A percentile compares a stretch with the other conserved stretches of the same genome.
Evolutionary conservation across 2,797 vertebrate species (phyloP).

Genomic region (Hydrolagus colliei): DNA sequence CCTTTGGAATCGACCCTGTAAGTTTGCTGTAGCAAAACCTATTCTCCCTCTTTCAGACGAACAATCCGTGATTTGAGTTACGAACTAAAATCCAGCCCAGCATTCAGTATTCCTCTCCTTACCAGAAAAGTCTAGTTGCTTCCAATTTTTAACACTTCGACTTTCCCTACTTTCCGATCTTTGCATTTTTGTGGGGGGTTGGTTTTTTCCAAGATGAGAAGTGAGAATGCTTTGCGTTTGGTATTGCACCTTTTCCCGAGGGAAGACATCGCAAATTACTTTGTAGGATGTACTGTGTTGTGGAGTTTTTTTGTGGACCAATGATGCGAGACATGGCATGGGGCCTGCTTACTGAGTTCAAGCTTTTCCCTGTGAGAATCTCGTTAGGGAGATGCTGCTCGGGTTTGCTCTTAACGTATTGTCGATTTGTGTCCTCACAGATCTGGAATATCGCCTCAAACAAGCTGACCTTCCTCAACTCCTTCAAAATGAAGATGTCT

Average conservation of each 20-base stretch:
- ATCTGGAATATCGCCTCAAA: constrained; percentile 92
- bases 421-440: constrained; percentile 47
- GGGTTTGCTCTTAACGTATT: too few species aligned
- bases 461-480: constrained; percentile 93
- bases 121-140: constrained; percentile 22
- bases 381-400: too few species aligned
- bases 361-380: too few species aligned
- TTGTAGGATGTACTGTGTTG: too few species aligned
- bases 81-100: constrained; percentile 33
- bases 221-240: constrained; percentile 34
- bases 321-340: too few species aligned
- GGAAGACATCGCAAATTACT: too few species aligned
- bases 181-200: background rate
- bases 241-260: too few species aligned
- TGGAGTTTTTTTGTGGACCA: background rate
- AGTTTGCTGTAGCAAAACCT: constrained; percentile 37
- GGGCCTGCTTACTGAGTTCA: too few species aligned
- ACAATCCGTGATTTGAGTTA: background rate
- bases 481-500: constrained; percentile 99
- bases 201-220: background rate
- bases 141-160: background rate
- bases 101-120: background rate
- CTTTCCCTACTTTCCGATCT: too few species aligned
- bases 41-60: constrained; percentile 28
- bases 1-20: constrained; percentile 93